Conservation (phyloP, 2,888 invertebrate species). For the Sepiola atlantica region DNA sequence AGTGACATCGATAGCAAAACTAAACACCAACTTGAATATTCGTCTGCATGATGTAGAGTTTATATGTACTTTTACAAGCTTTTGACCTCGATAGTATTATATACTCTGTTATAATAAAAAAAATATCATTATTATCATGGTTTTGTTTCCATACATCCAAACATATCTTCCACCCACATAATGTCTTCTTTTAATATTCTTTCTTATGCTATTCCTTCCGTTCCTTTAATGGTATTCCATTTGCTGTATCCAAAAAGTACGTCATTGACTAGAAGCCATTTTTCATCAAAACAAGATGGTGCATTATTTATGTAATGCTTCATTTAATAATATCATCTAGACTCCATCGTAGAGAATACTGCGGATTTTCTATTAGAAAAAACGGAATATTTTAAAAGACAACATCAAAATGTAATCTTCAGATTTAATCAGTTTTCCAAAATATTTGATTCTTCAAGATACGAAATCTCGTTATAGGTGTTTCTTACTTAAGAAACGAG, state of each 20-base stretch:
- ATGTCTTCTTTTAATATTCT: background rate
- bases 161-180: too few relatives aligned
- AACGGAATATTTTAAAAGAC: background rate
- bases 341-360: too few relatives aligned
- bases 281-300: background rate
- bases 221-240: background rate
- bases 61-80: too few relatives aligned
- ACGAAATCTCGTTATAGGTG: background rate
- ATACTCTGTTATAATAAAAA: too few relatives aligned
- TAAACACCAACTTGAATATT: too few relatives aligned
- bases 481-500: background rate
- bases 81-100: too few relatives aligned
- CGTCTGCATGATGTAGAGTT: too few relatives aligned
- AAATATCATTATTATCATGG: too few relatives aligned
- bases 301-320: background rate
- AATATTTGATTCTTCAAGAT: too few relatives aligned
- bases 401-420: background rate
- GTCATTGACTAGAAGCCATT: background rate
- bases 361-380: background rate
- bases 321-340: background rate
- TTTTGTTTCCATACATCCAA: too few relatives aligned
- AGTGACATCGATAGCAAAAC: too few relatives aligned
- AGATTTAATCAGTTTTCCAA: background rate
- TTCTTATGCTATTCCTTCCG: background rate
- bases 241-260: background rate